Base-by-base conservation (phyloP, 2,888 invertebrate species). In the Eumacrocentrus americanus region DNA sequence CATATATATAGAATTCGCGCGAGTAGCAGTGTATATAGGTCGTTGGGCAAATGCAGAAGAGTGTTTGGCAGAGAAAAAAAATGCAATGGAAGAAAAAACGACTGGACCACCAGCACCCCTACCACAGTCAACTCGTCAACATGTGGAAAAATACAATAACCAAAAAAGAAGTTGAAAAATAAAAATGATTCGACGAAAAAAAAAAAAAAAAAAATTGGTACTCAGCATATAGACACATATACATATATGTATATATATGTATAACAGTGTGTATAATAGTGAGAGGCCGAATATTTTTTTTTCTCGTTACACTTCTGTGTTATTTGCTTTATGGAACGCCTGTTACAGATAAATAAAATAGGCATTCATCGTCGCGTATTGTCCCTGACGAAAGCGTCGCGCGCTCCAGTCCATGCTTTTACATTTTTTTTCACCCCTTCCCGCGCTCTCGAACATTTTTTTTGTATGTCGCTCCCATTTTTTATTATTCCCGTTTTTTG, bases 261-360 rank as follows among this genome's bases (percentile, higher is more conserved):
- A 52, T 34, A 11, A 22, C 4, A 35, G 35, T 20, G 22, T 11
- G 44, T 48, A 25, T 22, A 42, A 42, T 23, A 48, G 23, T 20
- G 48, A 35, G 51, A 40, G n/a, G n/a, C 50, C 38, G 35, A 70
- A 46, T n/a, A 66, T 67, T 69, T 72, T 74, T 75, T 72, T 75
- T 69, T 72, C 73, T 73, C 74, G 75, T 75, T 75, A 72, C 74
- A 72, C 73, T 75, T 72, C 70, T 75, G 72, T 75, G 75, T 77
- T 80, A 80, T 80, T 80, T 79, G 79, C 78, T 79, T 79, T 79
- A 79, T 78, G 78, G 75, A 79, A 79, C 80, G 80, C 78, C 78
- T 79, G 79, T 79, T 79, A 79, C 79, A 80, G 77, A 79, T 80
- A 80, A 80, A 80, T 80, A 80, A 79, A 80, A 80, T 80, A 78